Evolutionary conservation across 2,888 invertebrate species (phyloP).

Genomic region (Antitype chi): DNA sequence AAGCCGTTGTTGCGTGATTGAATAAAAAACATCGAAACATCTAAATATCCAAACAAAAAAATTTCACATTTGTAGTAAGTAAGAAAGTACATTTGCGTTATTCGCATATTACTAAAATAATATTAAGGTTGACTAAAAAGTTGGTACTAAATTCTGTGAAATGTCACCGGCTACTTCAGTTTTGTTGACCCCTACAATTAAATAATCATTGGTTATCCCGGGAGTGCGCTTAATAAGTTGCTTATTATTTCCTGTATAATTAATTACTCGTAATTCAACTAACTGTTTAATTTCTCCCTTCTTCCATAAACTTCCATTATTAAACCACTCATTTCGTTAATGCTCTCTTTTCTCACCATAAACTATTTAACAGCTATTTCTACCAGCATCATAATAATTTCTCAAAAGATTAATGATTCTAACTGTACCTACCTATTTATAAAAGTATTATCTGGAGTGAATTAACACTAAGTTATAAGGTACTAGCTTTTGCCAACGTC

Average conservation of each 20-base stretch:
- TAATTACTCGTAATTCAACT: too few species aligned
- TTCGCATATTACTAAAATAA: not conserved
- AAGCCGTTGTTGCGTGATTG: too few species aligned
- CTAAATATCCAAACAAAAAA: too few species aligned
- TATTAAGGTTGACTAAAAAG: not conserved
- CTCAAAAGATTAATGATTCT: not conserved
- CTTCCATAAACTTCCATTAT: conserved; percentile 9
- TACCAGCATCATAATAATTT: conserved; percentile 8
- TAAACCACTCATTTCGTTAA: conserved; percentile 8
- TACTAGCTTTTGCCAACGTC: too few species aligned
- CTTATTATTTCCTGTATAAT: not conserved
- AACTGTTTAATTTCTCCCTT: conserved; percentile 20
- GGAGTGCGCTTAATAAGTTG: not conserved
- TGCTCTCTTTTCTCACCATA: conserved; percentile 1
- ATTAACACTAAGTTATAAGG: not conserved
- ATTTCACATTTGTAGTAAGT: too few species aligned
- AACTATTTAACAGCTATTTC: conserved; percentile 10
- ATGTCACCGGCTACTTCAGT: not conserved
- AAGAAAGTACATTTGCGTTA: too few species aligned
- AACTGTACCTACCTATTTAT: not conserved
- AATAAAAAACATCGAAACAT: too few species aligned
- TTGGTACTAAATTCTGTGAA: not conserved
- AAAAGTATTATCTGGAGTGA: not conserved
- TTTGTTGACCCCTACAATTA: not conserved
- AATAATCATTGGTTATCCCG: too few species aligned